These are phyloP conservation scores for Pogonocherus hispidulus DNA, from an alignment of 2,888 invertebrate species.

Conservation along the genomic window DNA sequence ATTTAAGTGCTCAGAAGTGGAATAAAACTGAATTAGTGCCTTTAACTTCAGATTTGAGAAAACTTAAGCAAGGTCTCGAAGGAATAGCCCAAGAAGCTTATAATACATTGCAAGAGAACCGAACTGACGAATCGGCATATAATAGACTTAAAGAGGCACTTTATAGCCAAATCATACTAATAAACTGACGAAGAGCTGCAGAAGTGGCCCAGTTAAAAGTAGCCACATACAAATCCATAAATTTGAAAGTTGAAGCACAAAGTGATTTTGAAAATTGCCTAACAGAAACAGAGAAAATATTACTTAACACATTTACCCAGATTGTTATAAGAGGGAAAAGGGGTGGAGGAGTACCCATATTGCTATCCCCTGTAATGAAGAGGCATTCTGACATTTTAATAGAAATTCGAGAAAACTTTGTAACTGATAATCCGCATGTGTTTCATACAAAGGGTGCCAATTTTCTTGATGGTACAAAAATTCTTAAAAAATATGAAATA, in stretches of 20 bases:
- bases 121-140: not conserved
- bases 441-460: not conserved
- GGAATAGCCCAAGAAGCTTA: not conserved
- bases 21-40: not conserved
- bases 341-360: constrained; percentile 37
- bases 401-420: constrained; percentile 37
- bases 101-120: not conserved
- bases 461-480: constrained; percentile 28
- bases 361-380: constrained; percentile 36
- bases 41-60: constrained; percentile 25
- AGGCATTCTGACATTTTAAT: constrained; percentile 43
- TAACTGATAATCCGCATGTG: constrained; percentile 29
- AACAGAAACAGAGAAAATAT: constrained; percentile 44
- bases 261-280: constrained; percentile 40
- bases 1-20: constrained; percentile 44
- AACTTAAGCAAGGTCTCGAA: not conserved
- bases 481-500: constrained; percentile 47
- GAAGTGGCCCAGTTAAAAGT: constrained; percentile 43
- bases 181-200: constrained; percentile 44
- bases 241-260: constrained; percentile 10
- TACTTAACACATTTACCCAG: constrained; percentile 38
- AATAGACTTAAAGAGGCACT: not conserved
- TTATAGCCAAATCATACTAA: not conserved
- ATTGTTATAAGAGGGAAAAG: constrained; percentile 38
- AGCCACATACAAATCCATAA: constrained; percentile 34